Evolutionary conservation across 2,888 invertebrate species (phyloP), one percentile per base, ranked within the genome.

Genomic region (Dolichomitus sp.): DNA sequence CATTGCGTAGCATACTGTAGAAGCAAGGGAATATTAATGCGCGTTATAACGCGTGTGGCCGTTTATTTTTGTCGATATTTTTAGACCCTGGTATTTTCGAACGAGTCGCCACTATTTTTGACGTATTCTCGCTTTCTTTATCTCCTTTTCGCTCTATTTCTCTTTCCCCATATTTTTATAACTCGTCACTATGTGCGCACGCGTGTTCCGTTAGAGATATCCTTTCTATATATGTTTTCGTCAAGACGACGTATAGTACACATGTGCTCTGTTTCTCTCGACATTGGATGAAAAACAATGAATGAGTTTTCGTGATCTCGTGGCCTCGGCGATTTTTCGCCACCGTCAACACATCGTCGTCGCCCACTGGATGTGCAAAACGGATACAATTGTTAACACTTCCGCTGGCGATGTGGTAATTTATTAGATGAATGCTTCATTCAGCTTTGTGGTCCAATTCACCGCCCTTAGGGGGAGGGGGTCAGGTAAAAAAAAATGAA

Each of bases 51-150:
- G 92, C 91, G 92, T 90, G 91, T 88, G 87, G 88, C 87, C 89
- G 91, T 92, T 92, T 92, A 92, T 91, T 92, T 92, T 91, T 88
- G 84, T 84, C 85, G 77, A 87, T 91, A 91, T 91, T 91, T 91
- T 91, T 92, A 92, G 92, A 87, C 78, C 83, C 76, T 79, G 89
- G 87, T 92, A 92, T 92, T 92, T 92, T 92, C 88, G 91, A 91
- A 90, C 89, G 86, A 84, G 85, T 87, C 87, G 88, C 84, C 86
- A 88, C 92, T 92, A 92, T 92, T 92, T 92, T 91, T 85, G 88
- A 69, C 68, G 37, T 73, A 76, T 68, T 45, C 48, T 65, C 52
- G 30, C 30, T 57, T 73, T 79, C 57, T 70, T 65, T 48, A 11
- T 48, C 48, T 50, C 33, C 19, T 19, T 54, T 68, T 42, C 54